Conservation (phyloP, 37 sponge, comb jelly and placozoan species). For the Crambe crambe region DNA sequence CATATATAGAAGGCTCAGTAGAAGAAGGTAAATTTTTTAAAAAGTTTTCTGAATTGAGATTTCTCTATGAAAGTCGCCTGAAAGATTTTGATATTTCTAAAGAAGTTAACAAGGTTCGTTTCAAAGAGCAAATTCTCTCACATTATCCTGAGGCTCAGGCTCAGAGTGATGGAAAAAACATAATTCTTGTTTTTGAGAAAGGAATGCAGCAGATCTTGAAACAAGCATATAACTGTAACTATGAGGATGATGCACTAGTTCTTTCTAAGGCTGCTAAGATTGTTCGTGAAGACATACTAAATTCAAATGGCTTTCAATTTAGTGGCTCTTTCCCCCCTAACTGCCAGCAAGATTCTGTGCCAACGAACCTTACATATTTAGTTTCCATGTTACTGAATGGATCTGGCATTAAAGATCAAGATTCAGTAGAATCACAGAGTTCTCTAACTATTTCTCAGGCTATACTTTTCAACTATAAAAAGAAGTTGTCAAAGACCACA, state of each 20-base stretch:
- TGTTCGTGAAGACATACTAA: neutral
- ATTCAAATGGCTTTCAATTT: too few species aligned
- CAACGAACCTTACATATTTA: neutral
- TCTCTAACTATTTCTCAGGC: too few species aligned
- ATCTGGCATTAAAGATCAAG: too few species aligned
- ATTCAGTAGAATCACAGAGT: too few species aligned
- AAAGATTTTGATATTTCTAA: neutral
- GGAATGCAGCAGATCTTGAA: too few species aligned
- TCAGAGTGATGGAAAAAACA: neutral
- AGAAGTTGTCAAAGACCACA: too few species aligned
- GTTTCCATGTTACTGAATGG: too few species aligned
- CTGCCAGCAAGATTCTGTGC: neutral
- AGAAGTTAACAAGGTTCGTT: neutral
- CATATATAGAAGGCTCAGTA: neutral
- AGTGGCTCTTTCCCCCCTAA: too few species aligned
- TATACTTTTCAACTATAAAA: neutral
- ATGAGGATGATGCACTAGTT: neutral
- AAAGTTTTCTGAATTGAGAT: too few species aligned
- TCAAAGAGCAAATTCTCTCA: neutral
- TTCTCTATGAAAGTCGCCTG: neutral
- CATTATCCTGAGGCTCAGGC: neutral
- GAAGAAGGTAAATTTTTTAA: neutral
- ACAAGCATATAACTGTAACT: too few species aligned
- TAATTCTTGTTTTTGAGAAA: too few species aligned
- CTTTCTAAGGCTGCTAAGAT: neutral